These are phyloP conservation scores for Plemyria rubiginata DNA, from an alignment of 2,888 invertebrate species.

Conservation along the genomic window DNA sequence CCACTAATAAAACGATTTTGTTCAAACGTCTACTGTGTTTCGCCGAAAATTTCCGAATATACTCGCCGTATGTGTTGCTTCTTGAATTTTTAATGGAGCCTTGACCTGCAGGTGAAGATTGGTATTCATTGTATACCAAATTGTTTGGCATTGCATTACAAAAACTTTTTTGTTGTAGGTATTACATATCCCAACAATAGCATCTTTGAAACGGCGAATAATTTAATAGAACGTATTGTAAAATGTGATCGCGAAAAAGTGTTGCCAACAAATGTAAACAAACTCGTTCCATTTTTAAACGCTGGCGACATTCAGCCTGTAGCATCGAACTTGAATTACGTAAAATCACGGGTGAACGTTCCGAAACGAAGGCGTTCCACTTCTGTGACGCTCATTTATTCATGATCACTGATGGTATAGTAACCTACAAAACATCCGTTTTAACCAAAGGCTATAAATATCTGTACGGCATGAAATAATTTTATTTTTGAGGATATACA, in stretches of 20 bases:
- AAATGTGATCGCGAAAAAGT: background rate
- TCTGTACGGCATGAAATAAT: background rate
- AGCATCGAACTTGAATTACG: conserved; percentile 43
- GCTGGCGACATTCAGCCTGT: conserved; percentile 28
- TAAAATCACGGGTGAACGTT: conserved; percentile 50
- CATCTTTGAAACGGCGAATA: conserved; percentile 2
- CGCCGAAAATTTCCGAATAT: conserved; percentile 28
- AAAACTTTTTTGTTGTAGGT: conserved; percentile 8
- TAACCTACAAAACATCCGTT: conserved; percentile 23
- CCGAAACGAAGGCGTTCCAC: conserved; percentile 44
- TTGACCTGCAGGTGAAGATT: conserved; percentile 32
- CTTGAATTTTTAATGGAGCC: conserved; percentile 29
- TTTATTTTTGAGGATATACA: background rate
- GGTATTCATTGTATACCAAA: conserved; percentile 28
- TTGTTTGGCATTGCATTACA: conserved; percentile 18
- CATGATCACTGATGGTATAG: conserved; percentile 40
- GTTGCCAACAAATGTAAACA: conserved; percentile 23
- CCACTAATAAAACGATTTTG: conserved; percentile 32
- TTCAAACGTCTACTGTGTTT: conserved; percentile 24
- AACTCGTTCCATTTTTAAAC: conserved; percentile 29
- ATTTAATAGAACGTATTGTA: background rate
- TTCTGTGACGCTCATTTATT: conserved; percentile 44
- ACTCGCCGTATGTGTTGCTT: conserved; percentile 26
- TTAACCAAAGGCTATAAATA: conserved; percentile 5
- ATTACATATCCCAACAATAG: conserved; percentile 9